Evolutionary conservation across 2,113 vertebrate species (phyloP).

Genomic region (Propithecus coquereli): DNA sequence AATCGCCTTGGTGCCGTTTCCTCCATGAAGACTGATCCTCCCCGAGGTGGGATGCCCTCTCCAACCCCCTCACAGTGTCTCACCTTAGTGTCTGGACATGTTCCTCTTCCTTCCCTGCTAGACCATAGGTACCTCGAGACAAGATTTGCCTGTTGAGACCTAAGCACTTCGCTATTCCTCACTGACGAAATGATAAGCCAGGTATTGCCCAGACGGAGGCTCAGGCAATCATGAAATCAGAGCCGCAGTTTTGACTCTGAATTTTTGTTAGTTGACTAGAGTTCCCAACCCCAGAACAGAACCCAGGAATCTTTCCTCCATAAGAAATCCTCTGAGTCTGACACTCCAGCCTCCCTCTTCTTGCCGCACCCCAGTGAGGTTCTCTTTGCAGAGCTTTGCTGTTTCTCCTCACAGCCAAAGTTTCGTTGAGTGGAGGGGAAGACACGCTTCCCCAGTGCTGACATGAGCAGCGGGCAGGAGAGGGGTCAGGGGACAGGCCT

Average conservation of each 20-base stretch:
- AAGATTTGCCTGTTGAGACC: background rate
- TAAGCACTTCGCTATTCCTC: background rate
- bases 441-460: background rate
- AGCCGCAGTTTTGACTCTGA: background rate
- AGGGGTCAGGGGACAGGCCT: background rate
- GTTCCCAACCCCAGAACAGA: background rate
- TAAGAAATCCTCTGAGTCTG: background rate
- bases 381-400: background rate
- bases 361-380: rapidly evolving
- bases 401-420: background rate
- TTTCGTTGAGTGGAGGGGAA: background rate
- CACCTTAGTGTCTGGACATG: rapidly evolving
- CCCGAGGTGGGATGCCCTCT: background rate
- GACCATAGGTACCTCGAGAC: background rate
- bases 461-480: background rate
- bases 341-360: background rate
- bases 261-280: background rate
- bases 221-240: background rate
- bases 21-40: background rate
- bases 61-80: rapidly evolving
- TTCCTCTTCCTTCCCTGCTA: background rate
- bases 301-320: background rate
- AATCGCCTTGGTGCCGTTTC: rapidly evolving
- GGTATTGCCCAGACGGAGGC: background rate
- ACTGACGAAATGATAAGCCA: background rate